Base-by-base conservation (phyloP, 2,797 vertebrate species). In the Phalanger gymnotis region DNA sequence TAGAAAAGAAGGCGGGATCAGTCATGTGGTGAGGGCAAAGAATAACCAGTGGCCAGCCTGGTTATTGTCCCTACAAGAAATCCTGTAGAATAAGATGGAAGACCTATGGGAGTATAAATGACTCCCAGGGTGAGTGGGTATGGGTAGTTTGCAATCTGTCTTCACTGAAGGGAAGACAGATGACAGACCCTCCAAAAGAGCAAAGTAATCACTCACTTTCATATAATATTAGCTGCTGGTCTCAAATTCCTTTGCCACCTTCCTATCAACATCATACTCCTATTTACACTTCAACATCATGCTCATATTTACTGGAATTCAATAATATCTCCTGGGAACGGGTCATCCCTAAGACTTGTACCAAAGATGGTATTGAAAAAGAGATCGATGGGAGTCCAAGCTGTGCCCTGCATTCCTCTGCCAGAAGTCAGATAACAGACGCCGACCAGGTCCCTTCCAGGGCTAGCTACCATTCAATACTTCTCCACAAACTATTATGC, bases 161-260 rank as follows among this genome's bases (percentile, higher is more conserved):
- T 31, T 58, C 57, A 31, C 57, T 61, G 58, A 61, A 61, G 58
- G 58, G 58, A 61, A 61, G 13, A 61, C 31, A 31, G 25, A 34
- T 31, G 31, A 61, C 12, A 34, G 58, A 61, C 14, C 58, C 58
- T 13, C 58, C 58, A 61, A 61, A 61, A 4, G 58, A 4, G 31
- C 58, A 61, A 61, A 34, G 12, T 61, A 31, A 4, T 28, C n/a
- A 56, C 56, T 92, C 52, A 22, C 54, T 96, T 13, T 51, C n/a
- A 54, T 81, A 14, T 90, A 55, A 53, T 90, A 92, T 95, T 93
- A 40, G 52, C n/a, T 9, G 14, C 40, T 34, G 87, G 27, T 58
- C 95, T 90, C 92, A 56, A 34, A 66, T 96, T 58, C 54, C 13
- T 22, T 90, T 53, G n/a, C 54, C 54, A 96, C 27, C n/a, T n/a